Conservation (phyloP, 2,113 vertebrate genomes). For the Scomber colias region DNA sequence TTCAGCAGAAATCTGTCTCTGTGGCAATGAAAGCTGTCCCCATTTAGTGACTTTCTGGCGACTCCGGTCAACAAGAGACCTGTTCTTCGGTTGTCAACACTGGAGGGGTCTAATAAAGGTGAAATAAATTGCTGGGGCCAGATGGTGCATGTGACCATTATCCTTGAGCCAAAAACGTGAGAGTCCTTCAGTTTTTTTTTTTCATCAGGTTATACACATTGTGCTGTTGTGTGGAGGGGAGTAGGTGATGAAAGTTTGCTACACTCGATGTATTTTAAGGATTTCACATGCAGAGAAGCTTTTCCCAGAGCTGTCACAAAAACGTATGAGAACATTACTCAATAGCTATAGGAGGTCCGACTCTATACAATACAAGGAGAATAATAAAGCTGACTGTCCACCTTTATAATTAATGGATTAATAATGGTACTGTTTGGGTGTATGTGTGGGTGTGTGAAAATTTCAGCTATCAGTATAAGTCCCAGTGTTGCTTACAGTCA, state of each 20-base stretch:
- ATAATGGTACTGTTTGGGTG: slow-evolving; percentile 3
- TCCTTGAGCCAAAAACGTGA: slow-evolving; percentile 26
- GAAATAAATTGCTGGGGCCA: slow-evolving; percentile 46
- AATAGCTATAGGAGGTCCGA: neutral
- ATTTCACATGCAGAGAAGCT: slow-evolving; percentile 23
- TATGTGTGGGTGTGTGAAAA: neutral
- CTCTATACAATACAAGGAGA: neutral
- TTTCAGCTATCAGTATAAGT: neutral
- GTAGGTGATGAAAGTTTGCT: slow-evolving; percentile 32
- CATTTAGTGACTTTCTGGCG: slow-evolving; percentile 18
- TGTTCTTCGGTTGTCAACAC: slow-evolving; percentile 68
- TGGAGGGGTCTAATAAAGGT: slow-evolving; percentile 35
- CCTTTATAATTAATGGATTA: slow-evolving; percentile 28
- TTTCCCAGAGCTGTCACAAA: slow-evolving; percentile 33
- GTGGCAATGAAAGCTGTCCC: slow-evolving; percentile 43
- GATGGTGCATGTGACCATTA: slow-evolving; percentile 44
- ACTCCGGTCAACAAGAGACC: slow-evolving; percentile 38
- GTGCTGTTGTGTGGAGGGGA: neutral
- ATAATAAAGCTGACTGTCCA: slow-evolving; percentile 10
- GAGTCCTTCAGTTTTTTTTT: slow-evolving; percentile 15
- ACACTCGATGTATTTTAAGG: neutral
- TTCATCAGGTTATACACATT: slow-evolving; percentile 5
- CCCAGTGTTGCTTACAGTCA: neutral
- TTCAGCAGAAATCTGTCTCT: slow-evolving; percentile 59
- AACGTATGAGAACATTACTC: slow-evolving; percentile 25